Base-by-base conservation (phyloP, 1,140 invertebrate genomes). In the Copidosoma floridanum region DNA sequence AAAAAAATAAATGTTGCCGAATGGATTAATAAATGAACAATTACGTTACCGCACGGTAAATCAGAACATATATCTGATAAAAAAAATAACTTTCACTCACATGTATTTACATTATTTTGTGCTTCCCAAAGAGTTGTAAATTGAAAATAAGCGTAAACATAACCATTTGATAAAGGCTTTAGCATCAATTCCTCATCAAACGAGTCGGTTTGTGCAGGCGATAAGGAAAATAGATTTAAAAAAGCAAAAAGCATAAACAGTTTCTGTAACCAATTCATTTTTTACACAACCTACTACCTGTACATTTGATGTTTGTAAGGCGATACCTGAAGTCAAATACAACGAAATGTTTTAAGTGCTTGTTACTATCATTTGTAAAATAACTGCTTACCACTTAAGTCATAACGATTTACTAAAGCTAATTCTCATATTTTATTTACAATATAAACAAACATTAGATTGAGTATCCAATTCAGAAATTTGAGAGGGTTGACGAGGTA, bases 61-160 rank as follows among this genome's bases (percentile, higher is more conserved):
- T 8, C 14, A 37, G 14, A 37, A 37, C 14, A 37, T 37, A 37
- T 37, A 37, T 37, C 20, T 51, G 12, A 47, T 47, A 47, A 21
- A 10, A 12, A 18, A 20, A 53, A 56, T 53, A 47, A 41, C 2
- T 24, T 32, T 52, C 37, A 82, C 86, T 85, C 77, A 89, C 87
- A 85, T 47, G 78, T 73, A 68, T 85, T 77, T 6, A 70, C 64
- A 55, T 71, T 69, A 21, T 75, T 75, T 51, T 79, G 70, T 14
- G 82, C 81, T 56, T 90, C 83, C 89, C 90, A 91, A 57, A 85
- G 72, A 3, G 90, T 92, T 29, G 87, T 88, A 78, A 95, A 95
- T 77, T 94, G 90, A 74, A 95, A 94, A 78, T 91, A 89, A 12
- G 89, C 85, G 73, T 93, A 91, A 46, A 94, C 80, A 81, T 92